Percentiles rank a stretch among this genome's conserved stretches.
Evolutionary conservation across 2,113 vertebrate genomes (phyloP).

Genomic region (Mus pahari): DNA sequence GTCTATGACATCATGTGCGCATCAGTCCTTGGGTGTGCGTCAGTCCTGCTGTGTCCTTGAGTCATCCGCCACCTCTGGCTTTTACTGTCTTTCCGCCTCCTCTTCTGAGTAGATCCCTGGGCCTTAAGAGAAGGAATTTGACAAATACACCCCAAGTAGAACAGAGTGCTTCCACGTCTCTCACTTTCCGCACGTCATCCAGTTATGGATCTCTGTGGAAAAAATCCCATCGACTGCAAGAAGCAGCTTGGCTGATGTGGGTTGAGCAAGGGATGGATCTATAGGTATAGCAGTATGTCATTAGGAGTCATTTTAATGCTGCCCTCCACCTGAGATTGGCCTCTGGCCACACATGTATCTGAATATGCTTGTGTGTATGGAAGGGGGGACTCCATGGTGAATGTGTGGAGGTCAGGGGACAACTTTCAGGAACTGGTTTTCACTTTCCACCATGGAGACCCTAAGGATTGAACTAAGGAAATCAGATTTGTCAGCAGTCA

Average conservation of each 20-base stretch:
- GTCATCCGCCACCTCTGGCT: not conserved
- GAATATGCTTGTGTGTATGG: not conserved
- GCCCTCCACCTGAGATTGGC: not conserved
- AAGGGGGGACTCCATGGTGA: not conserved
- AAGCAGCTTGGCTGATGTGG: not conserved
- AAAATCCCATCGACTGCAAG: not conserved
- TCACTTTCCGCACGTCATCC: not conserved
- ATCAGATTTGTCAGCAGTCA: not conserved
- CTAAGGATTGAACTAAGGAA: not conserved
- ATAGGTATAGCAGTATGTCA: not conserved
- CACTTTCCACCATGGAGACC: not conserved
- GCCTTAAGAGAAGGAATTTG: not conserved
- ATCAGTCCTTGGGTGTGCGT: too few species aligned
- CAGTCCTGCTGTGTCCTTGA: not conserved
- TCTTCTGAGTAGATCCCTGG: not conserved
- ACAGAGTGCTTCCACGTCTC: not conserved
- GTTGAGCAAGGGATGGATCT: not conserved
- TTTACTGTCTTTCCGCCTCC: not conserved
- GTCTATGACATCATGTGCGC: too few species aligned
- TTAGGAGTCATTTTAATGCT: not conserved
- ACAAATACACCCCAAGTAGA: not conserved
- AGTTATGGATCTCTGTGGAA: not conserved
- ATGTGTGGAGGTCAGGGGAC: not conserved
- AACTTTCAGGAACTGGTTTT: not conserved
- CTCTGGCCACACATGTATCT: not conserved